Evolutionary conservation across 2,888 invertebrate species (phyloP).

Genomic region (Trissonchulus sp.): DNA sequence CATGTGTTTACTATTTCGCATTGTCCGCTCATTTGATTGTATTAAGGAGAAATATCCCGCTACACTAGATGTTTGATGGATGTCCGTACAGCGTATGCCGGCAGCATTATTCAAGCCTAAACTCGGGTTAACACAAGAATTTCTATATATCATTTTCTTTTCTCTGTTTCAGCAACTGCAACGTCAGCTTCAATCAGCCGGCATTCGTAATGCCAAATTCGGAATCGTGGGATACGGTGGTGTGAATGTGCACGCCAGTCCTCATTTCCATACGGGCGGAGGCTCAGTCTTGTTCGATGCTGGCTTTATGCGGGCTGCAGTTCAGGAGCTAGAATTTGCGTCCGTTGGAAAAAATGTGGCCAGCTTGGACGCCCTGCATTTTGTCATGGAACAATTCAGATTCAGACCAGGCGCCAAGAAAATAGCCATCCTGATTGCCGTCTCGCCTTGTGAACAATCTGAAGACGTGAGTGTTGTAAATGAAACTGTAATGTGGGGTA

Average conservation of each 20-base stretch:
- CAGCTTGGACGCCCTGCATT: slow-evolving; percentile 45
- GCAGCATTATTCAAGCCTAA: no score
- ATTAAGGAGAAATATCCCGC: no score
- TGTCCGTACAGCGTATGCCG: no score
- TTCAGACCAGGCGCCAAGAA: slow-evolving; percentile 77
- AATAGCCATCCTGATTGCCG: no score
- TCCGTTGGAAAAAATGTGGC: slow-evolving; percentile 33
- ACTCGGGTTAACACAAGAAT: no score
- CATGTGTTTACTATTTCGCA: no score
- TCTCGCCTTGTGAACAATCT: no score
- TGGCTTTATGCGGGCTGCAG: slow-evolving; percentile 49
- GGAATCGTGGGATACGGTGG: slow-evolving; percentile 77
- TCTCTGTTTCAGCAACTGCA: slow-evolving; percentile 28
- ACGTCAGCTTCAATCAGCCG: background rate
- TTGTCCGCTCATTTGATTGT: no score
- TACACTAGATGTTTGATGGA: no score
- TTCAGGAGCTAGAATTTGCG: slow-evolving; percentile 10
- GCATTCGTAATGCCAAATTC: slow-evolving; percentile 62
- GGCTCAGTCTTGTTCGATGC: slow-evolving; percentile 59
- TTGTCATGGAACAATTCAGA: slow-evolving; percentile 53
- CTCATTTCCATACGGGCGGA: slow-evolving; percentile 67
- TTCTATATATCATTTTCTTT: no score
- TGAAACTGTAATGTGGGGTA: no score
- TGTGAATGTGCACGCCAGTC: slow-evolving; percentile 65
- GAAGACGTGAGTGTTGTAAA: no score